Evolutionary conservation across 2,113 vertebrate species (phyloP), one percentile per base, ranked within the genome.

Genomic region (Cairina moschata): DNA sequence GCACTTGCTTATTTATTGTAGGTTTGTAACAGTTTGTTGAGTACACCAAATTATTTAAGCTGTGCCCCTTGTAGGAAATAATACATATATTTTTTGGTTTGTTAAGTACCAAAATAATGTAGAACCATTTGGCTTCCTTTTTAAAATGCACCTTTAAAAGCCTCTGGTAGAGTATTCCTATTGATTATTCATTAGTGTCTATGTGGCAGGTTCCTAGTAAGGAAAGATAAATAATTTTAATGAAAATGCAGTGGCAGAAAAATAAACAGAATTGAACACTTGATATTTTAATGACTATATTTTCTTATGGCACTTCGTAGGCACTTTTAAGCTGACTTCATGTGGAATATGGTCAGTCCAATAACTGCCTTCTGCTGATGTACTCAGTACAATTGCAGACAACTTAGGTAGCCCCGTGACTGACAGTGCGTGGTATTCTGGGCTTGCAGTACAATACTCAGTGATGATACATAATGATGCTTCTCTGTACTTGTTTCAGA

Each of bases 211-310:
- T 86, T 94, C 56, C 77, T 91, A 72, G 63, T 32, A 90, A 91
- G 22, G 63, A 77, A 95, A 94, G 60, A 79, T 3, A 92, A 92
- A 73, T 83, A 62, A 54, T 93, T 87, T 72, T 82, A 52, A 40
- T 91, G 58, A 80, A 96, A 97, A 89, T 62, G 25, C 11, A 88
- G 66, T 40, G 58, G 80, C 79, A 96, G 58, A 94, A 96, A 93
- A 95, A 95, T 59, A 90, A 95, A 86, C 52, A 91, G 73, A 91
- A 91, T 66, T 44, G 89, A 91, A 50, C 50, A 84, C 23, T 58
- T 86, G 77, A 17, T 48, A 80, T 96, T 97, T 91, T 65, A 95
- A 92, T 86, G 92, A 50, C 63, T 90, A 56, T 14, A 54, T 86
- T 52, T 83, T 83, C 93, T 87, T 71, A 58, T 25, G 40, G 93